Percentiles rank a stretch among this genome's conserved stretches.
Conservation (phyloP, 2,888 invertebrate species). For the Taphrorychus bicolor region DNA sequence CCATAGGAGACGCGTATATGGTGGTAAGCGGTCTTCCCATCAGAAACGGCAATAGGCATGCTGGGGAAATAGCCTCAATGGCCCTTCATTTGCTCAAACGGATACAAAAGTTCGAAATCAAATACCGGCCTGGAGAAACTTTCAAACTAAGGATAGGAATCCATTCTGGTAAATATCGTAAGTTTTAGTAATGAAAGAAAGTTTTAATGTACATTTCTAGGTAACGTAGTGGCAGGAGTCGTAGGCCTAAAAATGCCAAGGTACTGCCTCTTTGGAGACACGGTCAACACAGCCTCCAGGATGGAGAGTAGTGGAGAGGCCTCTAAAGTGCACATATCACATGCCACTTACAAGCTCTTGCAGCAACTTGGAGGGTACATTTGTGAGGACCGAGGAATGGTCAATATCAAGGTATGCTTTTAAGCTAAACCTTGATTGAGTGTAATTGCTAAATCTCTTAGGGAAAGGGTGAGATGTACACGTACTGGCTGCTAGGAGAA, state of each 20-base stretch:
- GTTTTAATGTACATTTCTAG: too few species aligned
- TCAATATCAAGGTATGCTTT: conserved; percentile 71
- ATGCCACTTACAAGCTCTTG: conserved; percentile 71
- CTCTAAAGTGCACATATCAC: conserved; percentile 78
- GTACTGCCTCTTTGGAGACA: conserved; percentile 84
- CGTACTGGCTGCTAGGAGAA: conserved; percentile 75
- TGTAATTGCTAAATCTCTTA: conserved; percentile 49
- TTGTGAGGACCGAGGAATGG: conserved; percentile 75
- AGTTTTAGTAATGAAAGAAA: too few species aligned
- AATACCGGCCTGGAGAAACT: conserved; percentile 71
- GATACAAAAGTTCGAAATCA: conserved; percentile 72
- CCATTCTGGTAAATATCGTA: conserved; percentile 62
- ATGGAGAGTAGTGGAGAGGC: conserved; percentile 83
- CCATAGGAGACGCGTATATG: conserved; percentile 85
- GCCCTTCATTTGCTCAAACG: conserved; percentile 76
- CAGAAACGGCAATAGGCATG: conserved; percentile 75
- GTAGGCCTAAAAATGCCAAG: conserved; percentile 85
- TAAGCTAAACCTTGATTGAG: neutral
- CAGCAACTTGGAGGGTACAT: conserved; percentile 75
- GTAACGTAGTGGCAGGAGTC: conserved; percentile 82
- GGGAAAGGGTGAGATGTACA: conserved; percentile 80
- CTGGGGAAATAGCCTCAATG: conserved; percentile 80
- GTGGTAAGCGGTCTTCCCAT: conserved; percentile 81
- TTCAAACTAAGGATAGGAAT: conserved; percentile 77
- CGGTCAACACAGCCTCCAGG: conserved; percentile 81